Percentiles rank a stretch among this genome's conserved stretches.
Conservation (phyloP, 2,888 invertebrate genomes). For the Fabriciana adippe region DNA sequence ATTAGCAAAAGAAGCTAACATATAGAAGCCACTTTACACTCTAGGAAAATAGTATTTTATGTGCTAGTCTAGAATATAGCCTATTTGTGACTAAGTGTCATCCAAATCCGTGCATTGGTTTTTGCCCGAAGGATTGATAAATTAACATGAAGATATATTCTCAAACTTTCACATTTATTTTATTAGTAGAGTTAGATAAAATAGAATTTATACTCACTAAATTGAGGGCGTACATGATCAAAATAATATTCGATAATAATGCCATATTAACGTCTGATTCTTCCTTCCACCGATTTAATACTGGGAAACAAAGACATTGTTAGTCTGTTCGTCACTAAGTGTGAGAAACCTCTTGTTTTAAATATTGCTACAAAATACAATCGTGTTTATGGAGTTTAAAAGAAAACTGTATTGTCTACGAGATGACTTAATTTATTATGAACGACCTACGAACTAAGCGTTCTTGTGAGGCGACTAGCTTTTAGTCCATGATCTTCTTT, state of each 20-base stretch:
- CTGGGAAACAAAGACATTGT: slow-evolving; percentile 47
- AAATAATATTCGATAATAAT: slow-evolving; percentile 3
- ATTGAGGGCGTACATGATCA: slow-evolving; percentile 11
- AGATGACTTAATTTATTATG: slow-evolving; percentile 23
- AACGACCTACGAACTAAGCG: slow-evolving; percentile 10
- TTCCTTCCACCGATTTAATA: slow-evolving; percentile 34
- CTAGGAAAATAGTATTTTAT: too few species aligned
- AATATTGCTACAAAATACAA: slow-evolving; percentile 42
- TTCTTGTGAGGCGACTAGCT: not conserved
- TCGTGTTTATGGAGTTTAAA: slow-evolving; percentile 49
- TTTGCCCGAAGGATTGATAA: too few species aligned
- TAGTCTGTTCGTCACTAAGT: slow-evolving; percentile 32
- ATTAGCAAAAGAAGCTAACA: too few species aligned
- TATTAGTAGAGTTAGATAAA: slow-evolving; percentile 9
- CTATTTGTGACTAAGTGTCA: too few species aligned
- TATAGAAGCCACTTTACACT: too few species aligned
- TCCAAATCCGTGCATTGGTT: too few species aligned
- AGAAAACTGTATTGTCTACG: slow-evolving; percentile 40
- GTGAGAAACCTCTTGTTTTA: slow-evolving; percentile 47
- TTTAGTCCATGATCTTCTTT: not conserved
- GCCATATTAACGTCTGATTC: slow-evolving; percentile 48
- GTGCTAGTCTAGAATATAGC: too few species aligned
- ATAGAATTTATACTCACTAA: slow-evolving; percentile 13
- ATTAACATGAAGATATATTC: too few species aligned
- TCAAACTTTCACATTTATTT: too few species aligned